These are phyloP conservation scores for Kuschelorhynchus macadamiae DNA, from an alignment of 2,888 invertebrate genomes.

Conservation along the genomic window DNA sequence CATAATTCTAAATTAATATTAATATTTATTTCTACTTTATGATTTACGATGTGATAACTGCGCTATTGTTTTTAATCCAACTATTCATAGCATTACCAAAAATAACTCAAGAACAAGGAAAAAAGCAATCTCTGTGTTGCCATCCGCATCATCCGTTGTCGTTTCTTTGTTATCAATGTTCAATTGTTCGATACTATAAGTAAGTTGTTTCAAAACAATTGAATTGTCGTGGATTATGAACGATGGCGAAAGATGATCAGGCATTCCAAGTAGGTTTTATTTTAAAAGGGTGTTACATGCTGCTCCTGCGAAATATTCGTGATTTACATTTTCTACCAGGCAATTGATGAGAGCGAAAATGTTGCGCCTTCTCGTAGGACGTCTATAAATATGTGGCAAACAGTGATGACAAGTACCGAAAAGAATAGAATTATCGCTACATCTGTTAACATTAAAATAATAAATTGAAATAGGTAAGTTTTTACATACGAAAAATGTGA, in stretches of 20 bases:
- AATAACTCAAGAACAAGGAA: conserved; percentile 11
- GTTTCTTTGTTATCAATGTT: conserved; percentile 18
- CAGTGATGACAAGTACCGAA: too few relatives aligned
- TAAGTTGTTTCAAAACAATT: conserved; percentile 20
- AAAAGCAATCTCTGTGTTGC: conserved; percentile 1
- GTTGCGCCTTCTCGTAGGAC: too few relatives aligned
- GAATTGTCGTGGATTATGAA: conserved; percentile 20
- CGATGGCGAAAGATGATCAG: conserved; percentile 16
- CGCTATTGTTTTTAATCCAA: conserved; percentile 8
- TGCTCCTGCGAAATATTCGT: conserved; percentile 3
- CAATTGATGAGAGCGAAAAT: conserved; percentile 3
- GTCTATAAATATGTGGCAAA: too few relatives aligned
- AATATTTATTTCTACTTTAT: too few relatives aligned
- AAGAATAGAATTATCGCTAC: too few relatives aligned
- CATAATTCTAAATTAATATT: too few relatives aligned
- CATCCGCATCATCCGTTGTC: conserved; percentile 8
- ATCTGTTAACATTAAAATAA: too few relatives aligned
- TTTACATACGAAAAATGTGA: too few relatives aligned
- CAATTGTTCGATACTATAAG: conserved; percentile 14
- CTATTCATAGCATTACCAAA: neutral
- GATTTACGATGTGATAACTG: too few relatives aligned
- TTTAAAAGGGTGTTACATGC: neutral
- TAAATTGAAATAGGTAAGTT: too few relatives aligned
- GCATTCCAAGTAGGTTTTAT: conserved; percentile 13
- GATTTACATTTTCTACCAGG: conserved; percentile 24